These are phyloP conservation scores for Strigamia crassipes DNA, from an alignment of 2,888 invertebrate genomes.

Conservation along the genomic window DNA sequence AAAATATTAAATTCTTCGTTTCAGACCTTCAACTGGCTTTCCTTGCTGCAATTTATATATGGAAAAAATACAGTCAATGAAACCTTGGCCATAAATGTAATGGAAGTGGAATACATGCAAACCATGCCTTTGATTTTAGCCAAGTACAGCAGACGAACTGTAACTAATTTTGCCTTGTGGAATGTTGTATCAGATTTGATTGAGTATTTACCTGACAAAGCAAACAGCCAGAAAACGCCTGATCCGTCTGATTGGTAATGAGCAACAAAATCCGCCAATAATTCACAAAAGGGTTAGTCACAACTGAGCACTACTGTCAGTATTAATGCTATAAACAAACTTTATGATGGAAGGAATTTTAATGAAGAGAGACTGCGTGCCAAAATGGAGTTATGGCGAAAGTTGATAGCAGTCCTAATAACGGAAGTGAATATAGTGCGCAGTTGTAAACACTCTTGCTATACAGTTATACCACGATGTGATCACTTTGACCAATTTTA, in stretches of 20 bases:
- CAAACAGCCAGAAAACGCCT: neutral
- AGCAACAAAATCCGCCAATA: too few species aligned
- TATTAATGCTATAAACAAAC: too few species aligned
- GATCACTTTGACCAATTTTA: too few species aligned
- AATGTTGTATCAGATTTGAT: neutral
- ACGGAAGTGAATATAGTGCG: too few species aligned
- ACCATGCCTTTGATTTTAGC: neutral
- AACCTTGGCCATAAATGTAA: neutral
- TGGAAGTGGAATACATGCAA: neutral
- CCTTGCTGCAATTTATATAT: neutral
- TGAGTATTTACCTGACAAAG: neutral
- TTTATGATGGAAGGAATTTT: too few species aligned
- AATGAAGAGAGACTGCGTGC: too few species aligned
- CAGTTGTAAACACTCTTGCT: too few species aligned
- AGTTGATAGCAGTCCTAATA: too few species aligned
- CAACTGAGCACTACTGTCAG: neutral
- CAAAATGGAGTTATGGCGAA: too few species aligned
- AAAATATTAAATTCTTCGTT: neutral
- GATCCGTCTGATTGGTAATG: neutral
- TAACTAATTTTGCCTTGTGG: neutral
- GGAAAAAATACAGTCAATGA: neutral
- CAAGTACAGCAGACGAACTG: neutral
- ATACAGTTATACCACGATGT: too few species aligned
- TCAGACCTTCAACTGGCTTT: slow-evolving; percentile 2
- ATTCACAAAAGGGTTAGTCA: too few species aligned